These are phyloP conservation scores for Pangasianodon gigas DNA, from an alignment of 2,113 vertebrate genomes.

Conservation along the genomic window DNA sequence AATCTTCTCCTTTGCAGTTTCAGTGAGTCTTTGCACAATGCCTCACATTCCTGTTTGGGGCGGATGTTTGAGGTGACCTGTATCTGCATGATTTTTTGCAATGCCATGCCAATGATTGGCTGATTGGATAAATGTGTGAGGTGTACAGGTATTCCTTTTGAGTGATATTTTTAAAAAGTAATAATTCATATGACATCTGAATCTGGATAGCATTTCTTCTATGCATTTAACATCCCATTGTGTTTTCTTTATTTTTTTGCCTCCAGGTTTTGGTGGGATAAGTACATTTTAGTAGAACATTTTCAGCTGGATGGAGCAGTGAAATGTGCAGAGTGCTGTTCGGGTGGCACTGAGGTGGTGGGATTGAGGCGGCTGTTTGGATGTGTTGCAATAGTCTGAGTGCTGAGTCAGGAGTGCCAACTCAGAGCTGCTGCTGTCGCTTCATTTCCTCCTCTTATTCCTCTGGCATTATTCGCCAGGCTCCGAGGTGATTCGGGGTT, in stretches of 20 bases:
- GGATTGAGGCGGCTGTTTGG: slow-evolving; percentile 4
- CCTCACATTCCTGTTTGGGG: neutral
- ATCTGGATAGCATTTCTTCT: neutral
- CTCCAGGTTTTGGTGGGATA: neutral
- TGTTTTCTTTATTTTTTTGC: too few species aligned
- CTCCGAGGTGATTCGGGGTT: neutral
- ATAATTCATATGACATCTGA: neutral
- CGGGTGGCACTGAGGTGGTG: slow-evolving; percentile 5
- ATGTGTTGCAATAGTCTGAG: slow-evolving; percentile 43
- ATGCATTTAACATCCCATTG: neutral
- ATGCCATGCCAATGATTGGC: neutral
- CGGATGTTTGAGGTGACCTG: neutral
- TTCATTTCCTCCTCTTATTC: neutral
- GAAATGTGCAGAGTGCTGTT: slow-evolving; percentile 13
- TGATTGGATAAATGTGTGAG: neutral
- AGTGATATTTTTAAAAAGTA: neutral
- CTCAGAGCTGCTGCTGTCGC: slow-evolving; percentile 30
- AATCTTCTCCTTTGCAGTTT: neutral
- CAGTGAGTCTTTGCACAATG: neutral
- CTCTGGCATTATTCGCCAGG: neutral
- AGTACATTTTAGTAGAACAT: neutral
- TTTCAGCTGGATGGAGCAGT: neutral
- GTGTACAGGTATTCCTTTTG: neutral
- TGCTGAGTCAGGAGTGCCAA: slow-evolving; percentile 74
- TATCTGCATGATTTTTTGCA: neutral